Conservation (phyloP, 2,797 vertebrate genomes). For the Premnoplex brunnescens region DNA sequence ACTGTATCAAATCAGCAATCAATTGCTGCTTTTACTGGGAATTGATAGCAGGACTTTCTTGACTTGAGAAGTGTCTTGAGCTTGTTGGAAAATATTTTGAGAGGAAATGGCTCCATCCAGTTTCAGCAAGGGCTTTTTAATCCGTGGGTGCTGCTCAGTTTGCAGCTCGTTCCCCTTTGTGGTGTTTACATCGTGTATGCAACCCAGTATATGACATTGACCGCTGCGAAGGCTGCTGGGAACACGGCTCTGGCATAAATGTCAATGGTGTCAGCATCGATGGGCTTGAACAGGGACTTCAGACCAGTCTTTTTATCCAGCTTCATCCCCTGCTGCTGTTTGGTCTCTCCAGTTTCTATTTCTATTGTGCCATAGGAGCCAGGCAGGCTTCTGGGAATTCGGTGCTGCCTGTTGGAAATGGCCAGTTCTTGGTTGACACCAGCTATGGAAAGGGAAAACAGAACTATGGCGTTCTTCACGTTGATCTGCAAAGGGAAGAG, state of each 20-base stretch:
- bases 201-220: conserved; percentile 98
- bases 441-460: conserved; percentile 93
- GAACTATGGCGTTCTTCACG: conserved; percentile 93
- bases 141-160: background rate
- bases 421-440: conserved; percentile 90
- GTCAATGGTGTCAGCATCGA: conserved; percentile 96
- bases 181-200: conserved; percentile 90
- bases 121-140: background rate
- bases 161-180: background rate
- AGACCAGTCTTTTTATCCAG: conserved; percentile 82
- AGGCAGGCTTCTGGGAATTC: conserved; percentile 72
- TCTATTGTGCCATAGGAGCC: conserved; percentile 83
- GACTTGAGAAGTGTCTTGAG: background rate
- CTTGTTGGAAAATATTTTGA: background rate
- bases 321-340: conserved; percentile 46
- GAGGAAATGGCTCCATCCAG: background rate
- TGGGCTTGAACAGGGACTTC: conserved; percentile 91
- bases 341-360: conserved; percentile 75
- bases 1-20: background rate
- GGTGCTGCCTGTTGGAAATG: conserved; percentile 83
- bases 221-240: conserved; percentile 93
- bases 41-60: background rate
- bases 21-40: background rate
- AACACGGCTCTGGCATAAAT: conserved; percentile 95
- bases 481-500: conserved; percentile 81